phyloP scores from a whole-genome alignment of 2,113 vertebrate species.

The Ptyas mucosa region DNA sequence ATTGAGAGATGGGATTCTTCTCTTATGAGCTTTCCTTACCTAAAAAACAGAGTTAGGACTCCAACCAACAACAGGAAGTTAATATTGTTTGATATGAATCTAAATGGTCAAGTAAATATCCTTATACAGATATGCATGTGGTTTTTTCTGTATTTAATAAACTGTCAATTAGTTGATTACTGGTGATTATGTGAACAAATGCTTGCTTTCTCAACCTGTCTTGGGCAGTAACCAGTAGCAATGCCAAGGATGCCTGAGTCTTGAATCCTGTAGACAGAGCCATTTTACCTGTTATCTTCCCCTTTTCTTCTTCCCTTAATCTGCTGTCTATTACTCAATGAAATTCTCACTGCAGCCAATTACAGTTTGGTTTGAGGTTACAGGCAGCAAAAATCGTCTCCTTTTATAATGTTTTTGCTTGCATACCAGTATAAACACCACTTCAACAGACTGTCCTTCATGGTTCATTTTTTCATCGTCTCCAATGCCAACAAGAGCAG shows the following conservation, averaged over 20 bases:
- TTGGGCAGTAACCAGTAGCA: background rate
- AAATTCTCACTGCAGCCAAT: background rate
- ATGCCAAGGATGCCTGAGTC: background rate
- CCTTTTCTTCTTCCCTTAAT: background rate
- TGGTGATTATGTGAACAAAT: background rate
- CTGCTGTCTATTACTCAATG: background rate
- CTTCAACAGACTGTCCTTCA: conserved; percentile 14
- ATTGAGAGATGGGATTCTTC: background rate
- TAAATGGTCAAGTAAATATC: background rate
- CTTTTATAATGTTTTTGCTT: background rate
- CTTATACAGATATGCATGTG: background rate
- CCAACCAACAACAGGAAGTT: background rate
- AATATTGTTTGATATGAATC: background rate
- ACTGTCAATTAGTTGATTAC: background rate
- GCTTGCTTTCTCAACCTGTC: background rate
- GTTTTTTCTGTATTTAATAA: background rate
- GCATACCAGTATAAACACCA: conserved; percentile 10
- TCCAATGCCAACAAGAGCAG: background rate
- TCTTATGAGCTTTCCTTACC: background rate
- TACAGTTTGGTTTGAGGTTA: background rate
- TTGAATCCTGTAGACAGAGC: background rate
- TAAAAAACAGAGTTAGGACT: background rate
- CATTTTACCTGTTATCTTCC: background rate
- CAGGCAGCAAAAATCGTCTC: background rate
- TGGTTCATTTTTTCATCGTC: background rate